A percentile compares a stretch with the other conserved stretches of the same genome.
phyloP scores from a whole-genome alignment of 1,140 invertebrate species.

The Zaprionus davidi region DNA sequence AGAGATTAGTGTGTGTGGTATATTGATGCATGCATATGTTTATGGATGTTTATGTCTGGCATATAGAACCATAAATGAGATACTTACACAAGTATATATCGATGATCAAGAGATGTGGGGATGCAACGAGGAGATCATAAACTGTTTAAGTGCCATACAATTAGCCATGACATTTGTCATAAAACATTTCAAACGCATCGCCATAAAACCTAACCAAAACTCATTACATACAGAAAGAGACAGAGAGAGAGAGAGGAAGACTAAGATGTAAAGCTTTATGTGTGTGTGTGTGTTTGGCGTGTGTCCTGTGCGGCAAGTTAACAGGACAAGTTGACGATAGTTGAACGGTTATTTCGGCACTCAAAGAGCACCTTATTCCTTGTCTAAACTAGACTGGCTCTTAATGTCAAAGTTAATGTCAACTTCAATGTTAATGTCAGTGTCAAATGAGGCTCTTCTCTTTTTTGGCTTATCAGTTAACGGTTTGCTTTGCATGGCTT shows the following conservation, averaged over 20 bases:
- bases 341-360: background rate
- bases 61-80: slow-evolving; percentile 4
- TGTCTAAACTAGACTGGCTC: background rate
- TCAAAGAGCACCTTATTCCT: background rate
- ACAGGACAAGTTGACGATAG: background rate
- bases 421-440: background rate
- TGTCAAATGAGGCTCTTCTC: background rate
- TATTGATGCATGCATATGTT: background rate
- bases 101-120: slow-evolving; percentile 1
- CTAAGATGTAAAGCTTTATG: too few relatives aligned
- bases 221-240: background rate
- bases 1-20: background rate
- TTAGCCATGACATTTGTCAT: slow-evolving; percentile 71
- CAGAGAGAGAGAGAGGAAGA: background rate
- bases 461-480: background rate
- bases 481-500: background rate
- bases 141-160: slow-evolving; percentile 67
- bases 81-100: slow-evolving; percentile 10
- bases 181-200: slow-evolving; percentile 43
- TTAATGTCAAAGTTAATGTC: slow-evolving; percentile 3
- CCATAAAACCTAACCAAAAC: slow-evolving; percentile 39
- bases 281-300: background rate
- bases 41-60: slow-evolving; percentile 7
- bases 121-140: slow-evolving; percentile 20
- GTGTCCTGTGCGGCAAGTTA: background rate